These are phyloP conservation scores for Yponomeuta evonymella DNA, from an alignment of 2,888 invertebrate genomes.

Conservation along the genomic window DNA sequence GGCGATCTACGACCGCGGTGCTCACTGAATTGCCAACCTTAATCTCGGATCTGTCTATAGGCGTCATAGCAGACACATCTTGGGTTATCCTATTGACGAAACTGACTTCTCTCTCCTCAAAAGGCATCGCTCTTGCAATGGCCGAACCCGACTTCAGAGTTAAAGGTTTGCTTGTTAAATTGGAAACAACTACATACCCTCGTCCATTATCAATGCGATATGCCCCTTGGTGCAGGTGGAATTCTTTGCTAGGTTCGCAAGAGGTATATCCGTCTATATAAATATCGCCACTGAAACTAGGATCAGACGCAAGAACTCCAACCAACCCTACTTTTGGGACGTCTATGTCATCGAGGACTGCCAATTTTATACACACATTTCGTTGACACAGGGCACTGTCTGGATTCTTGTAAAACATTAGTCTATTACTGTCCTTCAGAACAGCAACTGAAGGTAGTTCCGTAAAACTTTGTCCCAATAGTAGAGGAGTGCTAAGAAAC, in stretches of 20 bases:
- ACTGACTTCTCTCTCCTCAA: constrained; percentile 13
- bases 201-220: constrained; percentile 19
- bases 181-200: constrained; percentile 20
- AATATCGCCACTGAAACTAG: constrained; percentile 21
- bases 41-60: constrained; percentile 18
- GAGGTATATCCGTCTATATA: constrained; percentile 21
- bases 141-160: constrained; percentile 16
- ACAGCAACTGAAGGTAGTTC: constrained; percentile 13
- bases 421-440: constrained; percentile 11
- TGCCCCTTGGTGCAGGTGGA: constrained; percentile 20
- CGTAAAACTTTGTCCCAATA: constrained; percentile 17
- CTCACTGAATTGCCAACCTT: constrained; percentile 16
- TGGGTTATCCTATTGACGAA: constrained; percentile 18
- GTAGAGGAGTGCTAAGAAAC: constrained; percentile 3
- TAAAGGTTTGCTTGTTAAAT: neutral
- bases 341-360: constrained; percentile 7
- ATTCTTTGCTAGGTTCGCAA: constrained; percentile 21
- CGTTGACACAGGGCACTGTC: constrained; percentile 14
- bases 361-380: constrained; percentile 11
- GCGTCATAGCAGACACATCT: constrained; percentile 15
- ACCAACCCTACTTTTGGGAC: neutral
- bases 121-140: constrained; percentile 18
- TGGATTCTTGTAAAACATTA: constrained; percentile 24
- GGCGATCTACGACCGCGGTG: constrained; percentile 8
- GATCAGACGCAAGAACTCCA: neutral